Evolutionary conservation across 2,888 invertebrate genomes (phyloP).

Genomic region (Idaea dimidiata): DNA sequence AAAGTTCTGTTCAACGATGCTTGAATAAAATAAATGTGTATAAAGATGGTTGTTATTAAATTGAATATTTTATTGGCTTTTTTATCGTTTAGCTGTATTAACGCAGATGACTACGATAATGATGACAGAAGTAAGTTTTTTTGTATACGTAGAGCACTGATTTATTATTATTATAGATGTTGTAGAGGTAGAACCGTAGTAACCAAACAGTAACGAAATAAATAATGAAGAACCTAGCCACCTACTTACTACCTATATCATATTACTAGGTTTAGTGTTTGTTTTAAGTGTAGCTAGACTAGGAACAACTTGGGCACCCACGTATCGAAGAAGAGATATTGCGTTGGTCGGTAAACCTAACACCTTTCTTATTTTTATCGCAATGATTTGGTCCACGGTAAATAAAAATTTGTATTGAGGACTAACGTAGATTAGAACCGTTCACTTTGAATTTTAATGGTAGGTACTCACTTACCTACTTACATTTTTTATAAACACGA

Average conservation of each 20-base stretch:
- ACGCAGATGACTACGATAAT: constrained; percentile 53
- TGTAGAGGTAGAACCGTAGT: too few relatives aligned
- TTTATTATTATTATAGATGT: too few relatives aligned
- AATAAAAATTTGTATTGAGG: too few relatives aligned
- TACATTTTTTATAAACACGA: too few relatives aligned
- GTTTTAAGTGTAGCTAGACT: neutral
- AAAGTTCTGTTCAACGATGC: constrained; percentile 13
- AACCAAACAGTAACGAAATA: neutral
- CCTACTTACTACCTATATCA: neutral
- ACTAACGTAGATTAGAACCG: too few relatives aligned
- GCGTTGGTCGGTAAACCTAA: too few relatives aligned
- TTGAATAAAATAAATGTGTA: constrained; percentile 5
- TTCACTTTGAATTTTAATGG: too few relatives aligned
- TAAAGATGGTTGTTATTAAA: constrained; percentile 37
- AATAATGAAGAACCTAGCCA: neutral
- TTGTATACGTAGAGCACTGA: neutral
- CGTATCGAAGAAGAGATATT: too few relatives aligned
- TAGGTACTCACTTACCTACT: too few relatives aligned
- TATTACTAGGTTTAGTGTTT: neutral
- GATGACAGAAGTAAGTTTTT: constrained; percentile 57
- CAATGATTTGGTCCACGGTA: too few relatives aligned
- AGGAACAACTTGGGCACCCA: too few relatives aligned
- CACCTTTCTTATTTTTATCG: too few relatives aligned
- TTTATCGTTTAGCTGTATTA: constrained; percentile 39
- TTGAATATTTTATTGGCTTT: constrained; percentile 32